Conservation (phyloP, 2,113 vertebrate species). For the Cairina moschata region DNA sequence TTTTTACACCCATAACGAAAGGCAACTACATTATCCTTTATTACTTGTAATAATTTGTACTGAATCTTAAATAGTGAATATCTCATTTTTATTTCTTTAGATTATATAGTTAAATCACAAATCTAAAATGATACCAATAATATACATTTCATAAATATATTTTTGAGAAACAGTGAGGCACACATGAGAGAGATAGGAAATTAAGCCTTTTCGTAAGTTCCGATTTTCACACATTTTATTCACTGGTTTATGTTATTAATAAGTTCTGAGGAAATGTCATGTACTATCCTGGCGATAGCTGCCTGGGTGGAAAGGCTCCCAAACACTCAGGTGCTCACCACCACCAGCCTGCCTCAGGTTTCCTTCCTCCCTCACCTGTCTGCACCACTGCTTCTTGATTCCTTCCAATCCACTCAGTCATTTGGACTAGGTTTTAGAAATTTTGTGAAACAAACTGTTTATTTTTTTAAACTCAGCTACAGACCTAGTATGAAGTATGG, state of each 20-base stretch:
- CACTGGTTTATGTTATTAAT: background rate
- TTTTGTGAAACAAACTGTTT: background rate
- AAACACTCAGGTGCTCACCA: background rate
- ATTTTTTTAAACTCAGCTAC: background rate
- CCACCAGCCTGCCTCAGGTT: background rate
- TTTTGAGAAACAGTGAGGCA: background rate
- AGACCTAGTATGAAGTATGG: background rate
- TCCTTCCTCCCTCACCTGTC: background rate
- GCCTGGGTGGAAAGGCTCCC: background rate
- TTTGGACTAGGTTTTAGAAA: background rate
- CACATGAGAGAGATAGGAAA: background rate
- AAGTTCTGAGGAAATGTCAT: background rate
- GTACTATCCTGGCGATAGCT: background rate
- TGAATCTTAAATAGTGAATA: background rate
- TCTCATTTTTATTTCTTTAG: background rate
- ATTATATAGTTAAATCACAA: background rate
- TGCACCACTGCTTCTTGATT: background rate
- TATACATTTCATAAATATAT: background rate
- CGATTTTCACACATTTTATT: background rate
- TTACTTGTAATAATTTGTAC: background rate
- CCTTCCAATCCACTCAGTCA: background rate
- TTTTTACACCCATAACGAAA: background rate
- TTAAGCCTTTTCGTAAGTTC: background rate
- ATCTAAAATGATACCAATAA: background rate
- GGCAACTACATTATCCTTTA: background rate